A percentile compares a stretch with the other conserved stretches of the same genome.
Evolutionary conservation across 1,140 invertebrate genomes (phyloP).

Genomic region (Bombus soroeensis): DNA sequence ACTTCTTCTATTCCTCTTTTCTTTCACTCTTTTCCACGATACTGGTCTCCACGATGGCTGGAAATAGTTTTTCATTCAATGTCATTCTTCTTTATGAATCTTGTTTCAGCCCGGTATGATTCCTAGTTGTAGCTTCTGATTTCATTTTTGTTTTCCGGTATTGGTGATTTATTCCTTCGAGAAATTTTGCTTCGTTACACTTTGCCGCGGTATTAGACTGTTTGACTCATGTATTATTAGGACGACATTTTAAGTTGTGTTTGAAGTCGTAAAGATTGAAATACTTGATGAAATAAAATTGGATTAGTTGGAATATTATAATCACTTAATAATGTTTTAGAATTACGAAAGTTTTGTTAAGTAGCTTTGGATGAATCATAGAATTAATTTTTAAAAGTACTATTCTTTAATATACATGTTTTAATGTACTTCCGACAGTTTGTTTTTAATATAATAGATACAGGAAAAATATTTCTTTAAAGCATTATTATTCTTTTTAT

Average conservation of each 20-base stretch:
- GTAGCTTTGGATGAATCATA: background rate
- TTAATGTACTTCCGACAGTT: too few species aligned
- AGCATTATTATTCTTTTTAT: too few species aligned
- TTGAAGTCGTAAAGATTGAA: too few species aligned
- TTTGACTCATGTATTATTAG: background rate
- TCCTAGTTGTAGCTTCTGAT: background rate
- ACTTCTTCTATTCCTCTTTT: background rate
- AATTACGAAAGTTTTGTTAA: background rate
- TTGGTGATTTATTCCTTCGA: background rate
- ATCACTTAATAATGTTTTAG: background rate
- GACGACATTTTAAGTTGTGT: background rate
- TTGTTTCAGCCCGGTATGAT: background rate
- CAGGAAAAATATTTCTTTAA: too few species aligned
- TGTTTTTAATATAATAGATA: too few species aligned
- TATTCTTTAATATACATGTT: too few species aligned
- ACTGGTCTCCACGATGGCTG: background rate
- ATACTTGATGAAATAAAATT: too few species aligned
- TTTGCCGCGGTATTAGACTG: background rate
- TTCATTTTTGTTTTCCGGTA: background rate
- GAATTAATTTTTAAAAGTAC: too few species aligned
- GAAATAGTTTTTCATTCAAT: background rate
- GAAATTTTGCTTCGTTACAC: background rate
- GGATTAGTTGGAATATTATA: too few species aligned
- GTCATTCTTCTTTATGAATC: constrained; percentile 13
- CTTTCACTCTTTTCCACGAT: background rate